Conservation (phyloP, 2,797 vertebrate genomes). For the Hephaestus fuliginosus region DNA sequence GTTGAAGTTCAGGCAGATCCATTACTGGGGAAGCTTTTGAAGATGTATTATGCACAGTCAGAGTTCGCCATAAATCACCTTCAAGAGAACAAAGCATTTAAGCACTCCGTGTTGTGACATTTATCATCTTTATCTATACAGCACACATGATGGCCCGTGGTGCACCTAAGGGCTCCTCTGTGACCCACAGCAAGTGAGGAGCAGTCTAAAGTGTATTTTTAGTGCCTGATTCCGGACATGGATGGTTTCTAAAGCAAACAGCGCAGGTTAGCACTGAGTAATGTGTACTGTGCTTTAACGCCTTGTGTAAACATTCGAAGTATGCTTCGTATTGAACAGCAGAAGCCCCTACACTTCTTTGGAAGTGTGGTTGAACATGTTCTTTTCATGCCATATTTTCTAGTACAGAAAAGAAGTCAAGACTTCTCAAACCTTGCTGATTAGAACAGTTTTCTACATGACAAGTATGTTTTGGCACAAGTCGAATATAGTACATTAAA, state of each 20-base stretch:
- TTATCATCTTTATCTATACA: constrained; percentile 74
- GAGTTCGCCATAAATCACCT: constrained; percentile 70
- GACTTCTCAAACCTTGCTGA: not conserved
- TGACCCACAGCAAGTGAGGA: constrained; percentile 69
- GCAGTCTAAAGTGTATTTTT: constrained; percentile 77
- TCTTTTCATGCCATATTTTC: not conserved
- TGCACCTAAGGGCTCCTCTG: constrained; percentile 59
- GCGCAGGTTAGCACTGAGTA: constrained; percentile 64
- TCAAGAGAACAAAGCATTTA: constrained; percentile 71
- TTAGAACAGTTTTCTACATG: not conserved
- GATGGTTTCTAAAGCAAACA: constrained; percentile 85
- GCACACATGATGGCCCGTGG: constrained; percentile 63
- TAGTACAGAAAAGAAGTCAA: too few species aligned
- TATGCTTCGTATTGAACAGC: constrained; percentile 54
- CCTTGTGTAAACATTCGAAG: constrained; percentile 79
- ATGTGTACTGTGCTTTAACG: constrained; percentile 64
- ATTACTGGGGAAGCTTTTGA: constrained; percentile 65
- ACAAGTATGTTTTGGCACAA: not conserved
- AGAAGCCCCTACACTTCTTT: constrained; percentile 12
- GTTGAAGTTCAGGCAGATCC: constrained; percentile 60
- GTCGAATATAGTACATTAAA: too few species aligned
- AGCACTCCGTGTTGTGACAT: constrained; percentile 67
- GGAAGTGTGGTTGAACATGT: constrained; percentile 24
- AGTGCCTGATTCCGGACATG: constrained; percentile 77
- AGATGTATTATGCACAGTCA: constrained; percentile 58